These are phyloP conservation scores for Clavelina lepadiformis DNA, from an alignment of 23 tunicate species.

Conservation along the genomic window DNA sequence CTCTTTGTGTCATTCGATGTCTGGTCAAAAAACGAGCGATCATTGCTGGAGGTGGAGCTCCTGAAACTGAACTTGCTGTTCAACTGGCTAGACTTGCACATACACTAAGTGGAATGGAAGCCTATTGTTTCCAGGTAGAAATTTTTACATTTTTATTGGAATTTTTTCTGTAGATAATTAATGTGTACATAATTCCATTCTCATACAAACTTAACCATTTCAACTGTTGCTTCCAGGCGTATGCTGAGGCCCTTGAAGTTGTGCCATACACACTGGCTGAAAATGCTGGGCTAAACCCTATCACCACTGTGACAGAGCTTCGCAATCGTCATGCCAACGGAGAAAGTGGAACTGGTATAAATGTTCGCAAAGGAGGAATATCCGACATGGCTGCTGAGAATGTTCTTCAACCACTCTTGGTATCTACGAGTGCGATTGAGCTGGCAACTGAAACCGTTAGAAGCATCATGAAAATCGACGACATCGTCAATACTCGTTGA, in stretches of 20 bases:
- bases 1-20: constrained; percentile 95
- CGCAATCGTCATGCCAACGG: constrained; percentile 93
- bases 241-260: constrained; percentile 93
- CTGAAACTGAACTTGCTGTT: constrained; percentile 92
- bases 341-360: constrained; percentile 63
- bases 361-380: constrained; percentile 84
- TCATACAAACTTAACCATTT: too few relatives aligned
- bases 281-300: constrained; percentile 95
- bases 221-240: constrained; percentile 50
- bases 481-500: constrained; percentile 91
- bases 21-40: constrained; percentile 92
- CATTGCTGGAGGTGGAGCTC: constrained; percentile 98
- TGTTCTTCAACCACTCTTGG: constrained; percentile 94
- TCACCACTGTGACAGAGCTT: constrained; percentile 87
- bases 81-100: constrained; percentile 68
- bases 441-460: constrained; percentile 99
- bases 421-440: constrained; percentile 82
- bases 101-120: constrained; percentile 96
- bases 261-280: constrained; percentile 95
- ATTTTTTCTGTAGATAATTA: not conserved
- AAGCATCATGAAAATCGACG: constrained; percentile 96
- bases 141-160: not conserved
- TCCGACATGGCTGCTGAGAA: constrained; percentile 94
- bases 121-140: constrained; percentile 88
- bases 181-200: too few relatives aligned